Base-by-base conservation (phyloP, 2,888 invertebrate species). In the Harmothoe impar region DNA sequence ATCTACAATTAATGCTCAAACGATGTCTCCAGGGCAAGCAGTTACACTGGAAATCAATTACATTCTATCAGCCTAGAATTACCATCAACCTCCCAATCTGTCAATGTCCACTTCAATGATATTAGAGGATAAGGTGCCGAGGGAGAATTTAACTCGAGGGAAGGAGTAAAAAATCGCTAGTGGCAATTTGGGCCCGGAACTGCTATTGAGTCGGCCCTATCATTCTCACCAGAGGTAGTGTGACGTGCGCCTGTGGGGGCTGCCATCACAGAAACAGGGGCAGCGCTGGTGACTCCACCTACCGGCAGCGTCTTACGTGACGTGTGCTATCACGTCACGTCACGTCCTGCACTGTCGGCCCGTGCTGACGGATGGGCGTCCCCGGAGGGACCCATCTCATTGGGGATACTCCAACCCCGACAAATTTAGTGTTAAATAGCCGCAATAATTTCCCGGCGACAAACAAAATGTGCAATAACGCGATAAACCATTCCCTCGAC, bases 361-460 rank as follows among this genome's bases (percentile, higher is more conserved):
- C 3, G 10, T 3, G 5, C n/a, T 68, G 62, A 89, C 89, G 62
- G 89, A 89, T 68, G 89, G 33, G n/a, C 25, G 33, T 43, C 68
- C 43, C 56, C 88, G 20, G 23, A 33, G 62, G 89, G 89, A 33
- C 89, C 89, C 68, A 89, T 89, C 89, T 68, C 72, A 90, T 85
- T 86, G 85, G 52, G 86, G 77, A 68, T 68, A 90, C 84, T 90
- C 85, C 90, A 90, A 43, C 86, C 85, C 86, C 25, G 85, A 90
- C 90, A 90, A 90, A 90, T 90, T 90, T 90, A 90, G 85, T 90
- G 90, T 90, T 90, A 90, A 90, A 90, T 90, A 90, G 86, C 62
- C 17, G 85, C 90, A 62, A 85, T 90, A 85, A 90, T 90, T 90
- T 90, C 62, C 85, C 62, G 52, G 85, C 90, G 25, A 85, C 90